Evolutionary conservation across 2,888 invertebrate species (phyloP), one percentile per base, ranked within the genome.

Genomic region (Agrotis exclamationis): DNA sequence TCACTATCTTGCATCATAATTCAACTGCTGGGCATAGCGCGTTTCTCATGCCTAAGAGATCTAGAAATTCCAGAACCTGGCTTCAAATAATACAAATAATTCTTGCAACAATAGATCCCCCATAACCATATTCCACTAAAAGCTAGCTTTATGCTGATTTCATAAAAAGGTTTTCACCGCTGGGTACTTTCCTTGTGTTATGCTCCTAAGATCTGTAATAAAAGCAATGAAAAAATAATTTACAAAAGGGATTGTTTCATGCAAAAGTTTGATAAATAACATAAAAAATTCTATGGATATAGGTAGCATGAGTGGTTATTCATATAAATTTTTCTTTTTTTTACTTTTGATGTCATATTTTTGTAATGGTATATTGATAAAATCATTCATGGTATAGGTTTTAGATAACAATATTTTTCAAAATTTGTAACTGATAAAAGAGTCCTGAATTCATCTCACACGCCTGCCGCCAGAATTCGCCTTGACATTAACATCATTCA

Each of bases 401-500:
- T 33, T 33, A 9, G 33, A 33, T 33, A 9, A 33, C 3, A 7
- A 7, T 9, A 9, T 33, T 33, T 28, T 33, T 33, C 7, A 9
- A 9, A 33, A 33, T 18, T 20, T 7, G 14, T 7, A 16, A 28
- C 28, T 54, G 14, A 60, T n/a, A 16, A 11, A 24, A 3, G 22
- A 6, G 24, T 70, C 16, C 18, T 70, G 16, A 51, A 66, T 24
- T 44, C 3, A 39, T 13, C 13, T 18, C 6, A 22, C 11, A 28
- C 13, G 9, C 14, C 7, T 14, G 13, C 2, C 1, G 3, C 18
- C 9, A 24, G 28, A 18, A 51, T 48, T 13, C 13, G n/a, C 39
- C 47, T 45, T 80, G 57, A 13, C 47, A 51, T 44, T 47, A 51
- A 47, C 18, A 48, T 2, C 13, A 58, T 44, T 14, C 13, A 28